Percentiles rank a stretch among this genome's conserved stretches.
Evolutionary conservation across 2,113 vertebrate genomes (phyloP).

Genomic region (Gasterosteus aculeatus): DNA sequence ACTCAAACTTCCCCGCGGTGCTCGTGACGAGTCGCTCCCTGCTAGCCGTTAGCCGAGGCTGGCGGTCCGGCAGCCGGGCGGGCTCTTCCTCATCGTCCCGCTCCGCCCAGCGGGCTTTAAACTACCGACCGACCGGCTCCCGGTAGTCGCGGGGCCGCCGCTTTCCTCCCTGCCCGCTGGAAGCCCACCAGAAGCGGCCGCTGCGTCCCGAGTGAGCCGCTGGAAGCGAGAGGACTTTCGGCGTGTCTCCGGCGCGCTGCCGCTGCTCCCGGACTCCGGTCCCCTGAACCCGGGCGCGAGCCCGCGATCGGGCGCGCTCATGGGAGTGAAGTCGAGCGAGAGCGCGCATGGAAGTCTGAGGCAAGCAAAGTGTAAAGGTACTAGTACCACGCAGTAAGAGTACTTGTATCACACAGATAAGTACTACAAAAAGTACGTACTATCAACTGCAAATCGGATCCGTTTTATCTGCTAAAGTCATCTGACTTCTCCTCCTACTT

Average conservation of each 20-base stretch:
- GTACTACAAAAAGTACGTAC: too few relatives aligned
- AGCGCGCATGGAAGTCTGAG: conserved; percentile 16
- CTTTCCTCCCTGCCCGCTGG: background rate
- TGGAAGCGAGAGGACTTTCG: background rate
- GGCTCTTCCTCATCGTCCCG: conserved; percentile 51
- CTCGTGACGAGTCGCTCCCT: conserved; percentile 19
- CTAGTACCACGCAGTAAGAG: background rate
- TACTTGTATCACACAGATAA: too few relatives aligned
- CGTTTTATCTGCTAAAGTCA: too few relatives aligned
- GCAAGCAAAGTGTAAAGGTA: background rate
- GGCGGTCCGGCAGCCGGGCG: conserved; percentile 42
- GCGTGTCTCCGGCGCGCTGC: background rate
- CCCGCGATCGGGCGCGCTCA: conserved; percentile 34
- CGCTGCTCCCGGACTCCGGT: conserved; percentile 1
- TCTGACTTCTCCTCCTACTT: too few relatives aligned
- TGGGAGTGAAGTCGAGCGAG: background rate
- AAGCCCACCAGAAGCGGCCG: background rate
- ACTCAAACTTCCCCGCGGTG: background rate
- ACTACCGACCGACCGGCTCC: conserved; percentile 19
- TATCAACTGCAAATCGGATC: too few relatives aligned
- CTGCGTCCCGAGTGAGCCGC: background rate
- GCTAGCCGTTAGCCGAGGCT: conserved; percentile 60
- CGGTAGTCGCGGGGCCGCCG: too few relatives aligned
- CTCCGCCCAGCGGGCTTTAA: conserved; percentile 11
- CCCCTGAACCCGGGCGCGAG: conserved; percentile 28